Base-by-base conservation (phyloP, 2,888 invertebrate species). In the Aphidoletes aphidimyza region DNA sequence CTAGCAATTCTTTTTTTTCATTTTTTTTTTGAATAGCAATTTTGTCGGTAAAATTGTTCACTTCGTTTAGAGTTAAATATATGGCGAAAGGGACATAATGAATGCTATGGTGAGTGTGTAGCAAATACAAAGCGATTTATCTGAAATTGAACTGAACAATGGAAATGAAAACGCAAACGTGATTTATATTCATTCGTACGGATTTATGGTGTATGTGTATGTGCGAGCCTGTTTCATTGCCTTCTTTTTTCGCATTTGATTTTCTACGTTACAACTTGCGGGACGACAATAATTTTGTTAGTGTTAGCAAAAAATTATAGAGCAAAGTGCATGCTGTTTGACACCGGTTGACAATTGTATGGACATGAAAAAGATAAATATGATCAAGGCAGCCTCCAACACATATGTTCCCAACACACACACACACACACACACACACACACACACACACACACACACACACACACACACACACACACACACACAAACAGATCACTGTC, bases 151-250 rank as follows among this genome's bases (percentile, higher is more conserved):
- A n/a, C 19, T 11, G 19, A 37, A 37, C 37, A 37, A 81, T 22
- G 81, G 81, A 81, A 37, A 37, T 30, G n/a, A 37, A 81, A 37
- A 81, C 81, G 81, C 37, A 81, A 37, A 81, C 81, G 81, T 81
- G 81, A 81, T 81, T 81, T 37, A 81, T 81, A 81, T 37, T 81
- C 37, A 81, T 81, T 81, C 37, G n/a, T 37, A 37, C n/a, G 37
- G 81, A 81, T 81, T 81, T 81, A 81, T 36, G 47, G 47, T 19
- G 19, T 19, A 47, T 47, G 47, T 47, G 47, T 2, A 47, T 47
- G 2, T 47, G 47, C 19, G 54, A 22, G 26, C 22, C 22, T n/a
- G 54, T 2, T 30, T 30, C 26, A 11, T 30, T 34, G 30, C 3
- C 26, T 22, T 54, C 11, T 5, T n/a, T n/a, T n/a, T n/a, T n/a